Conservation (phyloP, 2,113 vertebrate species). For the Plotosus lineatus region DNA sequence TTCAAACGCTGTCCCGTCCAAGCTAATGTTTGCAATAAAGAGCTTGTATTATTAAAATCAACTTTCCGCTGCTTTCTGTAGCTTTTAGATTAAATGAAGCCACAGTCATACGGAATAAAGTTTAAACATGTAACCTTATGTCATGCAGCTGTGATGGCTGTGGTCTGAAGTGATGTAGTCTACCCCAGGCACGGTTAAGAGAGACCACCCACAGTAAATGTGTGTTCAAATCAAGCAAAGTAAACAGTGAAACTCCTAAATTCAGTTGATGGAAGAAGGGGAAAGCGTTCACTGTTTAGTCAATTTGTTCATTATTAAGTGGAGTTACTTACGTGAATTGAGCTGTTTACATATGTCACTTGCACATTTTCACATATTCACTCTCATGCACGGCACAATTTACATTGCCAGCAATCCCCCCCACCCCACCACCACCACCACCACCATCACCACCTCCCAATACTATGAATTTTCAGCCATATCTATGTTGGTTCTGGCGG, state of each 20-base stretch:
- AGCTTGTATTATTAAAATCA: background rate
- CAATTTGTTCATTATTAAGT: background rate
- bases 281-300: background rate
- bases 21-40: background rate
- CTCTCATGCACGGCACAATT: too few species aligned
- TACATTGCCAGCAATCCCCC: too few species aligned
- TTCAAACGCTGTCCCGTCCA: background rate
- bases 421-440: too few species aligned
- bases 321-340: background rate
- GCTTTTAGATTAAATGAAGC: background rate
- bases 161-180: background rate
- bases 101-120: background rate
- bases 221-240: slow-evolving; percentile 8
- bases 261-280: background rate
- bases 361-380: too few species aligned
- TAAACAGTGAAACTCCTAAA: slow-evolving; percentile 2
- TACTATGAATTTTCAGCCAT: too few species aligned
- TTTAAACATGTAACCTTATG: background rate
- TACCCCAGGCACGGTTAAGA: too few species aligned
- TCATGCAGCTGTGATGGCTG: background rate
- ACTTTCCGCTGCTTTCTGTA: background rate
- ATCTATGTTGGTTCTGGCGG: too few species aligned
- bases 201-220: background rate
- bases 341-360: background rate
- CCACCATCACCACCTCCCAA: too few species aligned